Conservation (phyloP, 2,888 invertebrate genomes). For the Nebria brevicollis region DNA sequence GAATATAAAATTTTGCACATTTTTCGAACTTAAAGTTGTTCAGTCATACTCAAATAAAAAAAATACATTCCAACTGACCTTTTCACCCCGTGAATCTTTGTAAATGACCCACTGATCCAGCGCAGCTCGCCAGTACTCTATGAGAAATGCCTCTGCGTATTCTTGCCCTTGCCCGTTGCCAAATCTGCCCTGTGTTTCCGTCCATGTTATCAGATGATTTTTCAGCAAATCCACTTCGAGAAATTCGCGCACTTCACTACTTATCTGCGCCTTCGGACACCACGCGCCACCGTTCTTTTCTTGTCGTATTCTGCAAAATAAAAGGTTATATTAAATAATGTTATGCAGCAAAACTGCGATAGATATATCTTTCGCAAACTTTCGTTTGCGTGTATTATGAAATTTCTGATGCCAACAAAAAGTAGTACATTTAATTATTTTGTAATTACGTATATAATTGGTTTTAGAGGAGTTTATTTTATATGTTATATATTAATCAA, state of each 20-base stretch:
- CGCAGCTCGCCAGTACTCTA: conserved; percentile 82
- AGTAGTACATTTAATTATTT: too few species aligned
- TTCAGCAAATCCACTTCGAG: conserved; percentile 81
- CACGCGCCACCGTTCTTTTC: conserved; percentile 92
- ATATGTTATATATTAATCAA: too few species aligned
- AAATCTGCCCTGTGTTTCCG: conserved; percentile 90
- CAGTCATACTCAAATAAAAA: neutral
- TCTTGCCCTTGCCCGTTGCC: conserved; percentile 92
- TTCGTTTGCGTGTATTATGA: too few species aligned
- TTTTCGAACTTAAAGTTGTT: neutral
- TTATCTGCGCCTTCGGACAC: conserved; percentile 88
- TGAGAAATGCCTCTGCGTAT: conserved; percentile 82
- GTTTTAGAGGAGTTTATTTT: too few species aligned
- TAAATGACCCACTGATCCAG: conserved; percentile 81
- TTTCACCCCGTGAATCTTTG: conserved; percentile 79
- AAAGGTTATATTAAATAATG: neutral
- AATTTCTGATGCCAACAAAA: too few species aligned
- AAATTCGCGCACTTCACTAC: conserved; percentile 80
- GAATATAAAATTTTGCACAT: too few species aligned
- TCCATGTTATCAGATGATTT: conserved; percentile 82
- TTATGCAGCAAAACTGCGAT: too few species aligned
- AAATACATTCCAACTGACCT: conserved; percentile 66
- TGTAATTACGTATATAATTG: too few species aligned
- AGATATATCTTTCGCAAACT: too few species aligned
- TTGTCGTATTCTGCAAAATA: conserved; percentile 76